Evolutionary conservation across 2,797 vertebrate species (phyloP).

Genomic region (Toxotes lorentzi): DNA sequence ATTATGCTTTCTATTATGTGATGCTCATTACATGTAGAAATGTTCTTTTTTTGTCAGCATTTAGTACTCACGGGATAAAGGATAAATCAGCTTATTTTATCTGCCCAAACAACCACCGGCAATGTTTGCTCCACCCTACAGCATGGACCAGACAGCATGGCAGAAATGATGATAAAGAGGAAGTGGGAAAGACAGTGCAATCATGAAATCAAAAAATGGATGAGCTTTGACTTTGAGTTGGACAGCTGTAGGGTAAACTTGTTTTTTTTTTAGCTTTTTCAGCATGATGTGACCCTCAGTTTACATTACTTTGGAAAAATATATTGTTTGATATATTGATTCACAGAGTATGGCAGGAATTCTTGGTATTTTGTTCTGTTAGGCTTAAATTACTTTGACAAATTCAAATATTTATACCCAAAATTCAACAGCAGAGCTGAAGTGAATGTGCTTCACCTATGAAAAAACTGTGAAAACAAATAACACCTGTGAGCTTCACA

Average conservation of each 20-base stretch:
- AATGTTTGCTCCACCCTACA: background rate
- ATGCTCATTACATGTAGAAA: background rate
- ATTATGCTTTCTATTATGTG: background rate
- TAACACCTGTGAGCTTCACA: background rate
- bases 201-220: background rate
- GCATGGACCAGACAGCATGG: background rate
- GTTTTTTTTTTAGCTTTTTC: background rate
- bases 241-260: background rate
- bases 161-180: constrained; percentile 8
- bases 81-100: constrained; percentile 13
- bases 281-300: too few species aligned
- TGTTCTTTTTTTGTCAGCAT: constrained; percentile 8
- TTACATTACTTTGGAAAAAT: too few species aligned
- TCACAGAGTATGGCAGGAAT: too few species aligned
- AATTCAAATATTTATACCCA: too few species aligned
- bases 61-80: constrained; percentile 6
- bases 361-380: too few species aligned
- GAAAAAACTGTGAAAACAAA: too few species aligned
- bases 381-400: too few species aligned
- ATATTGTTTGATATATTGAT: too few species aligned
- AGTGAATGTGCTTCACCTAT: too few species aligned
- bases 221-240: background rate
- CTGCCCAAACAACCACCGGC: background rate
- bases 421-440: too few species aligned
- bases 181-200: background rate